phyloP scores from a whole-genome alignment of 1,140 invertebrate genomes.

The Antheraea mylitta region DNA sequence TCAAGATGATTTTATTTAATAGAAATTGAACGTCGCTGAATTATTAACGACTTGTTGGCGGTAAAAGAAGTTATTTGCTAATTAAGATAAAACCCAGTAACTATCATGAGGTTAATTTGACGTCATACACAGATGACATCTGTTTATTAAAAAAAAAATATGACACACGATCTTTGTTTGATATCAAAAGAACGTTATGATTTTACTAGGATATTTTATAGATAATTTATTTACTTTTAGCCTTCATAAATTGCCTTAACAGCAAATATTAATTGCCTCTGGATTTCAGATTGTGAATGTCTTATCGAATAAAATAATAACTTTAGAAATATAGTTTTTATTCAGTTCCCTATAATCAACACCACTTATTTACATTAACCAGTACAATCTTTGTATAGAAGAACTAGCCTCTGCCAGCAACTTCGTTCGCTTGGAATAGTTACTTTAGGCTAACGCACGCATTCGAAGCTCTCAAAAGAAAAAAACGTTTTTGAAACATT shows the following conservation, averaged over 20 bases:
- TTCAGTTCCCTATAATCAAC: background rate
- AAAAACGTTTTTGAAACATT: too few species aligned
- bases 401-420: too few species aligned
- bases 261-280: slow-evolving; percentile 59
- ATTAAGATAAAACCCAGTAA: slow-evolving; percentile 43
- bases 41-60: slow-evolving; percentile 60
- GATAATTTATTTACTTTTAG: slow-evolving; percentile 71
- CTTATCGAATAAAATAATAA: slow-evolving; percentile 64
- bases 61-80: slow-evolving; percentile 49
- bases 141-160: too few species aligned
- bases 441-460: too few species aligned
- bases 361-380: too few species aligned
- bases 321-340: background rate
- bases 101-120: too few species aligned
- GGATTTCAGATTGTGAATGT: slow-evolving; percentile 71
- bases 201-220: slow-evolving; percentile 13
- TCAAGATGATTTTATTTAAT: slow-evolving; percentile 43
- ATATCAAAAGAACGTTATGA: too few species aligned
- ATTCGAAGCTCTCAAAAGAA: too few species aligned
- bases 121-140: too few species aligned
- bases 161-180: too few species aligned
- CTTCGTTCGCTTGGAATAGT: too few species aligned
- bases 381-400: too few species aligned
- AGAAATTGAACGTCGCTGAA: slow-evolving; percentile 20
- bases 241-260: slow-evolving; percentile 68